Percentiles rank a stretch among this genome's conserved stretches.
phyloP scores from a whole-genome alignment of 2,113 vertebrate species.

The Speoplatyrhinus poulsoni region DNA sequence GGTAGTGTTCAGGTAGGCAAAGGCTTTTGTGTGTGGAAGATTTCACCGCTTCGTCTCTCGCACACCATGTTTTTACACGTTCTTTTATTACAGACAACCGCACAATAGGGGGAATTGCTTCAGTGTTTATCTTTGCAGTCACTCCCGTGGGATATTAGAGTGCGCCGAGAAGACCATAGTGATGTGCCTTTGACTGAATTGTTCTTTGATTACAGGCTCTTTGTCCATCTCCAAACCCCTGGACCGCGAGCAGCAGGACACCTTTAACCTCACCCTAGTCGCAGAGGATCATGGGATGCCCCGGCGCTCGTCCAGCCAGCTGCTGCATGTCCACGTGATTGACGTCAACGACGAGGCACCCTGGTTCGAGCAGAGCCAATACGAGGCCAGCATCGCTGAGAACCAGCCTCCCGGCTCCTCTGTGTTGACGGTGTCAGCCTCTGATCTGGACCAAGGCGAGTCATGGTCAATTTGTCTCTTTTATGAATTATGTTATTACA shows the following conservation, averaged over 20 bases:
- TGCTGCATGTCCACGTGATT: conserved; percentile 84
- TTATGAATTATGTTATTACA: no score
- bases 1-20: conserved; percentile 72
- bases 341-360: conserved; percentile 94
- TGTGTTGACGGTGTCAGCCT: conserved; percentile 83
- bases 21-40: conserved; percentile 45
- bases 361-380: conserved; percentile 81
- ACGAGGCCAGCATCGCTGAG: conserved; percentile 84
- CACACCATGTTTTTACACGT: conserved; percentile 62
- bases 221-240: conserved; percentile 87
- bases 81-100: conserved; percentile 28
- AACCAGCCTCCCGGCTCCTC: conserved; percentile 82
- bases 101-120: conserved; percentile 38
- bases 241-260: conserved; percentile 86
- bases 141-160: conserved; percentile 23
- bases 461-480: not conserved
- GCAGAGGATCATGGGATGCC: conserved; percentile 88
- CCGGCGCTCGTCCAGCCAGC: conserved; percentile 76
- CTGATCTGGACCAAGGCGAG: conserved; percentile 89
- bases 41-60: conserved; percentile 61
- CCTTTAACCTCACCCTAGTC: conserved; percentile 88
- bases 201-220: conserved; percentile 77
- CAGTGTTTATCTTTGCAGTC: conserved; percentile 27
- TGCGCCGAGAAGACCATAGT: conserved; percentile 2
- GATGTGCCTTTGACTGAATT: conserved; percentile 26